Conservation (phyloP, 2,113 vertebrate species). For the Patagioenas fasciata region DNA sequence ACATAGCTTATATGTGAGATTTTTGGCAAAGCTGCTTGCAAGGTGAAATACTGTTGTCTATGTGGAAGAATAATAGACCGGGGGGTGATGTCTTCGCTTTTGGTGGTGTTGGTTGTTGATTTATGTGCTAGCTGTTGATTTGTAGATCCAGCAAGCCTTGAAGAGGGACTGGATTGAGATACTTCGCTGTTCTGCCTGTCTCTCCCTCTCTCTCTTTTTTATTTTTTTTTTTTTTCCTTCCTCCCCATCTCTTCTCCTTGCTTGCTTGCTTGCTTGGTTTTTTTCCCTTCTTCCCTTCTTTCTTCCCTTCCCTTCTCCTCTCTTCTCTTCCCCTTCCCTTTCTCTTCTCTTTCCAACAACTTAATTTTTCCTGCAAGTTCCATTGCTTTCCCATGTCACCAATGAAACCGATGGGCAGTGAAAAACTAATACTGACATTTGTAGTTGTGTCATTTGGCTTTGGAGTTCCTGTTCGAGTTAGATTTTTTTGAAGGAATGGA, state of each 20-base stretch:
- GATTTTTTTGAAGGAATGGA: not conserved
- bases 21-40: not conserved
- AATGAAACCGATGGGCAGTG: not conserved
- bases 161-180: not conserved
- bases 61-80: not conserved
- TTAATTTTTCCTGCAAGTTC: not conserved
- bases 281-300: not conserved
- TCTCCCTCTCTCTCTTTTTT: not conserved
- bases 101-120: not conserved
- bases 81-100: not conserved
- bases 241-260: accelerated
- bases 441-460: not conserved
- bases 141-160: not conserved
- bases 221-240: not conserved
- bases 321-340: not conserved
- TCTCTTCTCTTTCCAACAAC: not conserved
- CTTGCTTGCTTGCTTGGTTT: not conserved
- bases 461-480: not conserved
- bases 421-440: not conserved
- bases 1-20: not conserved
- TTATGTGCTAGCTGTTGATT: not conserved
- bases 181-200: not conserved
- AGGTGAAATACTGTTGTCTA: not conserved
- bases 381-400: not conserved
- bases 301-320: not conserved